Evolutionary conservation across 2,888 invertebrate species (phyloP).

Genomic region (Torymus tubicola): DNA sequence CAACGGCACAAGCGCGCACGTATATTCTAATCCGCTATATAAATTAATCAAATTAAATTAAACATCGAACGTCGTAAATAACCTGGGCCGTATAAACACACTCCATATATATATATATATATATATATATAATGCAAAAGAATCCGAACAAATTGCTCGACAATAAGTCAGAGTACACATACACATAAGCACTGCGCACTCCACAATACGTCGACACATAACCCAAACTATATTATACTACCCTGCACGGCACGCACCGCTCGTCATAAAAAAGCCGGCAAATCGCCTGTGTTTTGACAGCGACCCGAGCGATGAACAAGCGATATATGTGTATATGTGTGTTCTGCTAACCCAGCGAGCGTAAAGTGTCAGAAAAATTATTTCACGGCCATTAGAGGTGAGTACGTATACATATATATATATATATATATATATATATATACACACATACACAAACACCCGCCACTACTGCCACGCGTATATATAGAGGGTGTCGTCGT

Average conservation of each 20-base stretch:
- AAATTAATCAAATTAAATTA: no score
- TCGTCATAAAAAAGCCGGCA: background rate
- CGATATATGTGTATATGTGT: background rate
- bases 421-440: no score
- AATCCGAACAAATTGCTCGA: constrained; percentile 1
- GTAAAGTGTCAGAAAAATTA: constrained; percentile 45
- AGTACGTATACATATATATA: background rate
- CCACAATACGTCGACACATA: no score
- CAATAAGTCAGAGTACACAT: constrained; percentile 3
- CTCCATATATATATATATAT: background rate
- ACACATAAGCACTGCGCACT: no score
- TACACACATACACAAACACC: background rate
- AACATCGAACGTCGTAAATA: no score
- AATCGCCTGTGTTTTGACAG: constrained; percentile 33
- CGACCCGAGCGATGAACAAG: constrained; percentile 33
- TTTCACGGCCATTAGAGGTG: constrained; percentile 48
- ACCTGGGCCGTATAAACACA: no score
- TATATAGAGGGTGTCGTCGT: constrained; percentile 34
- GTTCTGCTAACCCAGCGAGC: background rate
- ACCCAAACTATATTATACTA: no score
- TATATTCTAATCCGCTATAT: no score
- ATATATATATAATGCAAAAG: background rate
- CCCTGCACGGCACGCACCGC: no score
- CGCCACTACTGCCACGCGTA: background rate
- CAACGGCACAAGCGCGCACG: no score